A percentile compares a stretch with the other conserved stretches of the same genome.
phyloP scores from a whole-genome alignment of 2,113 vertebrate genomes.

The Triplophysa dalaica region DNA sequence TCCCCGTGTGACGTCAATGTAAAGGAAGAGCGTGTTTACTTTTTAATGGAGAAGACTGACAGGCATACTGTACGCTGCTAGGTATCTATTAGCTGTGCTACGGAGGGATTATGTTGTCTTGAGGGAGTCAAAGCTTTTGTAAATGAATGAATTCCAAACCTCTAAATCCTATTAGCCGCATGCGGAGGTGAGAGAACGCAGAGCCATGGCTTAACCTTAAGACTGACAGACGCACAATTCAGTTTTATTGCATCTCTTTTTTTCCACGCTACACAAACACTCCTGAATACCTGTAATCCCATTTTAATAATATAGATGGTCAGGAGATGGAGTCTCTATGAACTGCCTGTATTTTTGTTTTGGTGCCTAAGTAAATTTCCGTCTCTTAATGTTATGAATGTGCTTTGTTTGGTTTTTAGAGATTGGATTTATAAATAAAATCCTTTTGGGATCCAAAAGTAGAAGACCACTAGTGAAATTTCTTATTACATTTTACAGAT shows the following conservation, averaged over 20 bases:
- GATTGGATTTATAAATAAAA: not conserved
- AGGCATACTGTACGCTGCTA: slow-evolving; percentile 11
- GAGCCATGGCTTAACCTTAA: slow-evolving; percentile 37
- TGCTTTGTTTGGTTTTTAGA: not conserved
- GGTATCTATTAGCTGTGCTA: slow-evolving; percentile 24
- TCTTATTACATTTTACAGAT: too few relatives aligned
- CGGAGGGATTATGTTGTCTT: slow-evolving; percentile 41
- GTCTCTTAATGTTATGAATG: not conserved
- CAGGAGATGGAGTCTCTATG: not conserved
- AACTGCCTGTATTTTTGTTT: not conserved
- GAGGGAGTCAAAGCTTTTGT: slow-evolving; percentile 33
- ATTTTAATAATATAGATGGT: not conserved
- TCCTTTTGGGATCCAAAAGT: not conserved
- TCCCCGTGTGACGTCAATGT: not conserved
- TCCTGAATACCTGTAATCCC: not conserved
- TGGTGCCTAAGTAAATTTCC: not conserved
- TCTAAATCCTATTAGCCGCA: slow-evolving; percentile 36
- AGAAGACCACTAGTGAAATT: not conserved
- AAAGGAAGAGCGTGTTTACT: not conserved
- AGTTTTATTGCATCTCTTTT: slow-evolving; percentile 36
- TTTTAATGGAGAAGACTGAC: not conserved
- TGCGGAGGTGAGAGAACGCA: slow-evolving; percentile 7
- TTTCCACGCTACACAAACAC: not conserved
- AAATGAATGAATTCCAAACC: slow-evolving; percentile 36
- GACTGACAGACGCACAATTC: slow-evolving; percentile 35